These are phyloP conservation scores for Bombylius major DNA, from an alignment of 2,888 invertebrate species.

Conservation along the genomic window DNA sequence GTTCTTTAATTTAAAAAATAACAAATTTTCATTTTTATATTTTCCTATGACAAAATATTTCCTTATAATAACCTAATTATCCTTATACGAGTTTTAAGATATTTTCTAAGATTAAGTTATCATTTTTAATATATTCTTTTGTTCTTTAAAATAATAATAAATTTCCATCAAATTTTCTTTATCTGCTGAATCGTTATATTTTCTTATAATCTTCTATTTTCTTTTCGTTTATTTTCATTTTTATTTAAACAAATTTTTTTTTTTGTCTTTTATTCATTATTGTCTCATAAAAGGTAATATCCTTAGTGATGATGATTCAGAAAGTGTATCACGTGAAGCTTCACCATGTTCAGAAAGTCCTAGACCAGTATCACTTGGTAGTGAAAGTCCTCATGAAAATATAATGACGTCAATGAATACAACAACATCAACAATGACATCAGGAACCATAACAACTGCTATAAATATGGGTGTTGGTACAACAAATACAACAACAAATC, in stretches of 20 bases:
- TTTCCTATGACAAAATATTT: no score
- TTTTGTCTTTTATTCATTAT: background rate
- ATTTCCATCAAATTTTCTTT: no score
- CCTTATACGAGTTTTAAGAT: no score
- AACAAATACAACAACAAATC: background rate
- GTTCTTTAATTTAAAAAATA: no score
- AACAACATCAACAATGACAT: background rate
- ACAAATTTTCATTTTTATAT: no score
- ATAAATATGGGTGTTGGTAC: background rate
- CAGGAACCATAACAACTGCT: background rate
- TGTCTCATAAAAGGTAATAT: conserved; percentile 16
- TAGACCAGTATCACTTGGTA: conserved; percentile 16
- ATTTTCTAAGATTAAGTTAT: no score
- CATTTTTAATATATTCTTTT: no score
- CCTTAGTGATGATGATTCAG: conserved; percentile 49
- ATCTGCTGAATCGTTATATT: no score
- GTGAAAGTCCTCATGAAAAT: conserved; percentile 32
- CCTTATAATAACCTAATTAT: no score
- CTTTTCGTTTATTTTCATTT: background rate
- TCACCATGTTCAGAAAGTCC: conserved; percentile 58
- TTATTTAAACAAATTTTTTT: background rate
- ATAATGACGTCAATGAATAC: conserved; percentile 29
- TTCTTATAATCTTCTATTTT: no score
- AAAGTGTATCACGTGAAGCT: conserved; percentile 55
- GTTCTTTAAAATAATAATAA: no score